Base-by-base conservation (phyloP, 2,113 vertebrate species). In the Paradisaea rubra region DNA sequence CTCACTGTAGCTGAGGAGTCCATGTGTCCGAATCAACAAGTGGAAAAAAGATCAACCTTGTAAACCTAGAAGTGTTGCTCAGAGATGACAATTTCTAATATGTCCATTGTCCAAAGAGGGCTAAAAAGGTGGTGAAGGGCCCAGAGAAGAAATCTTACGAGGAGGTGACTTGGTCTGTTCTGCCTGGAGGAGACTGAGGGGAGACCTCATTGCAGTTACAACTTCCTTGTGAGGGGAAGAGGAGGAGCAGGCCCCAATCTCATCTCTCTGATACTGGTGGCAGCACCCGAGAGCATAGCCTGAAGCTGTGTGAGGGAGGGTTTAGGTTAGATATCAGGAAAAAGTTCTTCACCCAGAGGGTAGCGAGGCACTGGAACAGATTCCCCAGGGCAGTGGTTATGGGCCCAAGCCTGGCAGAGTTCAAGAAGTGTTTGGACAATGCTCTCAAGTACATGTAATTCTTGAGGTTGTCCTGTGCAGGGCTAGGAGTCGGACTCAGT, bases 21-120 rank as follows among this genome's bases (percentile, higher is more conserved):
- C 33, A 14, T 13, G 10, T 31, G 17, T 25, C 30, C 33, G 82
- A 50, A 68, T 21, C 3, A 11, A 76, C 7, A 39, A 17, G 15
- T 11, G 8, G 4, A 24, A 12, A 66, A n/a, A 49, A 21, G 24
- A 28, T 11, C 25, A 41, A 5, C 1, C 0, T 24, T 10, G 15
- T 37, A 49, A 57, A 65, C 20, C 24, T 20, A 45, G 28, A 80
- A 65, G 9, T 2, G 2, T 15, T 80, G 41, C 25, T 91, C 23
- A 37, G 16, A 33, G 7, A 54, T 28, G 12, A 41, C 66, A 21
- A 56, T 11, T 7, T 85, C 47, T 28, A 3, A 4, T 9, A 6
- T 4, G 11, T 11, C 39, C 23, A n/a, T 44, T 73, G 52, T 56
- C 31, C 31, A 44, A n/a, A 44, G 31, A n/a, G 31, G 52, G 70